Evolutionary conservation across 1,140 invertebrate species (phyloP), one percentile per base, ranked within the genome.

Genomic region (Vanessa atalanta): DNA sequence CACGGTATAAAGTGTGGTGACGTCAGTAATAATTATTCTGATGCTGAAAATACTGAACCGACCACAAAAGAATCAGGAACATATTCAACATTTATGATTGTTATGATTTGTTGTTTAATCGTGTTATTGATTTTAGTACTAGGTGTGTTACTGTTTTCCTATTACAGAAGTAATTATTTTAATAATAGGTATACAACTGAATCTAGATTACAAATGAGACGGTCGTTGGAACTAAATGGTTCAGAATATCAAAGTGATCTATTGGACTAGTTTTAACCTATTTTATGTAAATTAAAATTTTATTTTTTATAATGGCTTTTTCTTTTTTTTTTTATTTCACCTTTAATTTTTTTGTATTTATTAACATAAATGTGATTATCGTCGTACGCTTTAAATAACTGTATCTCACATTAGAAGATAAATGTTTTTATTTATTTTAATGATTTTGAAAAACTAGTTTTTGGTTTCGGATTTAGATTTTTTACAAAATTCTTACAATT

Each of bases 1-100:
- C 77, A 89, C 63, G 89, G 89, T 47, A 91, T 91, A 61, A 82
- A 75, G 76, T 91, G 89, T 83, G 88, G 89, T 37, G 77, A 87
- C 71, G 47, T 43, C 20, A 57, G 12, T 13, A 67, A 60, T 8
- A 64, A 31, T 68, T 16, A 20, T 4, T 13, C 47, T 26, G 64
- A 64, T 15, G 16, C 14, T 60, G n/a, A 26, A 16, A 20, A 43
- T 61, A 26, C 64, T 48, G 23, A 65, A 14, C 55, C 48, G 16
- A 63, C 47, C 14, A 2, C 47, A 50, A 15, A 43, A 11, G 14
- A 37, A 66, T 8, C 3, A 61, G 47, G 53, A 65, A 53, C 55
- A 13, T 13, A 55, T 50, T 61, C 64, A 31, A 67, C 70, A 20
- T 71, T 65, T 3, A 69, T 53, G 6, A 16, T 73, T 16, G 53